Evolutionary conservation across 1,140 invertebrate species (phyloP).

Genomic region (Bathynomus jamesi): DNA sequence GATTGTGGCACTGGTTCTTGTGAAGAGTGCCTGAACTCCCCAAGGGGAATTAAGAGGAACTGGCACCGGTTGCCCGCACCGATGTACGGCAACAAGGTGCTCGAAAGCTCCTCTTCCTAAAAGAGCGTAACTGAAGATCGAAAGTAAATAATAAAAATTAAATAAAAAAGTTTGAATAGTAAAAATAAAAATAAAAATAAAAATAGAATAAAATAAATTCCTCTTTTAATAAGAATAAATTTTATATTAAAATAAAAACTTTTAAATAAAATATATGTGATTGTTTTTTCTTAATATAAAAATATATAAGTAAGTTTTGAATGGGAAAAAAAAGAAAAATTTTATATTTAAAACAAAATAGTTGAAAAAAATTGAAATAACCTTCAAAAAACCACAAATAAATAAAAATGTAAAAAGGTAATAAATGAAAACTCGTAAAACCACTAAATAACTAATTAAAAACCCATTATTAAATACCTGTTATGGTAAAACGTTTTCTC

Average conservation of each 20-base stretch:
- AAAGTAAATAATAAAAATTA: neutral
- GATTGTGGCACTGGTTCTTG: slow-evolving; percentile 18
- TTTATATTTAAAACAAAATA: neutral
- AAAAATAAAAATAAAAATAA: neutral
- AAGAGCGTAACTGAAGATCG: slow-evolving; percentile 52
- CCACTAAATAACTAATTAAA: neutral
- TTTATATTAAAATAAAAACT: no score
- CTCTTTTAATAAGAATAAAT: no score
- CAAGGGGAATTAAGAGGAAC: slow-evolving; percentile 67
- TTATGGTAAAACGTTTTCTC: slow-evolving; percentile 27
- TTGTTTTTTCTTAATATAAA: no score
- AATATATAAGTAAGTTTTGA: no score
- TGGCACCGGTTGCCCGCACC: slow-evolving; percentile 62
- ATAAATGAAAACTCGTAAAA: neutral
- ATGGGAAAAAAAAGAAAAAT: neutral
- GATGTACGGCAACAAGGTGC: slow-evolving; percentile 40
- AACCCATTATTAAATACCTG: slow-evolving; percentile 39
- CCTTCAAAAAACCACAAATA: neutral
- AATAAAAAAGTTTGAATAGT: no score
- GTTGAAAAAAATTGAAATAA: neutral
- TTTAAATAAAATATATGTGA: no score
- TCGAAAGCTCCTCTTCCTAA: slow-evolving; percentile 37
- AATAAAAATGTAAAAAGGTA: neutral
- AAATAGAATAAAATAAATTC: no score
- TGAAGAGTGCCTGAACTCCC: slow-evolving; percentile 66